A percentile compares a stretch with the other conserved stretches of the same genome.
Evolutionary conservation across 2,797 vertebrate species (phyloP).

Genomic region (Pachyuromys duprasi): DNA sequence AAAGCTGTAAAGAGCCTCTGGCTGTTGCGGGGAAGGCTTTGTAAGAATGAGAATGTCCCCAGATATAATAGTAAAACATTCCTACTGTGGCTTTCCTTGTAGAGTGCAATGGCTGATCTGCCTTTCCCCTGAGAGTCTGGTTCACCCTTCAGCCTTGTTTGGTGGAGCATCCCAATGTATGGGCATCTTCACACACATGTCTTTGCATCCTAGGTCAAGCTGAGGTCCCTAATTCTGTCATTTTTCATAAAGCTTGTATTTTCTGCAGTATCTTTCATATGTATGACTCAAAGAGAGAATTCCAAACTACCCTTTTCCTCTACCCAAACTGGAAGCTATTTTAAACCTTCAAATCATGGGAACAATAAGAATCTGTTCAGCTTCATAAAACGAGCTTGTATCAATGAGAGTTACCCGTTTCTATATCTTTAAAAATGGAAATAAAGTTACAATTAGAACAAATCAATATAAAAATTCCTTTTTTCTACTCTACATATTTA

Average conservation of each 20-base stretch:
- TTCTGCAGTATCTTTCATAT: neutral
- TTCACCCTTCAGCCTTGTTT: neutral
- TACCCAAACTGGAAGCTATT: neutral
- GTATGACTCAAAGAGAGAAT: neutral
- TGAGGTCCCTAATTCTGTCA: neutral
- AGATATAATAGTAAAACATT: neutral
- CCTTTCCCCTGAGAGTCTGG: neutral
- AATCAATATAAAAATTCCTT: neutral
- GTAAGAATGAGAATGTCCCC: neutral
- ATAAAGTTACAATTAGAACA: neutral
- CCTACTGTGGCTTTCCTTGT: neutral
- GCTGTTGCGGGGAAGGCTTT: neutral
- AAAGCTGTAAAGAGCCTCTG: conserved; percentile 17
- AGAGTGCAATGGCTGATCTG: neutral
- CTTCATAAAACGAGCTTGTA: conserved; percentile 12
- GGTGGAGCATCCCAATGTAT: neutral
- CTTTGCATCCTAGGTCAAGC: neutral
- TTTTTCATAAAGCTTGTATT: neutral
- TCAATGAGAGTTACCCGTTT: neutral
- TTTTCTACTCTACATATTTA: neutral
- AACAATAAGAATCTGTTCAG: neutral
- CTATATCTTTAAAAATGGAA: neutral
- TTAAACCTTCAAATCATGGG: conserved; percentile 23
- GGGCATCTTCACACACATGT: neutral
- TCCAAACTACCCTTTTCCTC: neutral